These are phyloP conservation scores for Turdus rufiventris DNA, from an alignment of 2,113 vertebrate species.

Conservation along the genomic window DNA sequence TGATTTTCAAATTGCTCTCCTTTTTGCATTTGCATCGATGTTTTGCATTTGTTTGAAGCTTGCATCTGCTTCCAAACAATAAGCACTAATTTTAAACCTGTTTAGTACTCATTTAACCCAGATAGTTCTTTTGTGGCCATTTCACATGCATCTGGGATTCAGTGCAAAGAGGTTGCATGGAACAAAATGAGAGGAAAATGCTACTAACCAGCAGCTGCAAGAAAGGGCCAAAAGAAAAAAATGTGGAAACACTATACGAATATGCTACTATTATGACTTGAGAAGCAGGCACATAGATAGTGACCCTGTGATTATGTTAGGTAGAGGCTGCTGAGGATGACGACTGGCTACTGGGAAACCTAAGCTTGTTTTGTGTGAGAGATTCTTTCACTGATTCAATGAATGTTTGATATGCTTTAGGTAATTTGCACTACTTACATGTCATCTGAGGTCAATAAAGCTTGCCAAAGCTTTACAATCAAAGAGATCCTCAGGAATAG, in stretches of 20 bases:
- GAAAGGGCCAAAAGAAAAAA: slow-evolving; percentile 26
- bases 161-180: slow-evolving; percentile 66
- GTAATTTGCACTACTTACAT: background rate
- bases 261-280: background rate
- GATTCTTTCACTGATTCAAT: background rate
- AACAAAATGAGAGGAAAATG: slow-evolving; percentile 67
- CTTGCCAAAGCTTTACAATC: background rate
- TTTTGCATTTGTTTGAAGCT: slow-evolving; percentile 79
- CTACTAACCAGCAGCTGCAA: slow-evolving; percentile 69
- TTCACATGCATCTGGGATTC: slow-evolving; percentile 76
- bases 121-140: slow-evolving; percentile 76
- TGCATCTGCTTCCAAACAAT: slow-evolving; percentile 78
- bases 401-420: background rate
- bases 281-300: background rate
- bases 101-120: slow-evolving; percentile 79
- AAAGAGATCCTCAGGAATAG: background rate
- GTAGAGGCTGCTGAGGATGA: background rate
- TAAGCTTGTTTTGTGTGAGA: background rate
- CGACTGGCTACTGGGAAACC: background rate
- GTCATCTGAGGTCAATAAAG: background rate
- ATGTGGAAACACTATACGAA: background rate
- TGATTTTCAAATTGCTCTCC: slow-evolving; percentile 67
- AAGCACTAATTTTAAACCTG: slow-evolving; percentile 81
- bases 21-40: slow-evolving; percentile 73
- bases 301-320: background rate